These are phyloP conservation scores for Elachura formosa DNA, from an alignment of 2,113 vertebrate genomes.

Conservation along the genomic window DNA sequence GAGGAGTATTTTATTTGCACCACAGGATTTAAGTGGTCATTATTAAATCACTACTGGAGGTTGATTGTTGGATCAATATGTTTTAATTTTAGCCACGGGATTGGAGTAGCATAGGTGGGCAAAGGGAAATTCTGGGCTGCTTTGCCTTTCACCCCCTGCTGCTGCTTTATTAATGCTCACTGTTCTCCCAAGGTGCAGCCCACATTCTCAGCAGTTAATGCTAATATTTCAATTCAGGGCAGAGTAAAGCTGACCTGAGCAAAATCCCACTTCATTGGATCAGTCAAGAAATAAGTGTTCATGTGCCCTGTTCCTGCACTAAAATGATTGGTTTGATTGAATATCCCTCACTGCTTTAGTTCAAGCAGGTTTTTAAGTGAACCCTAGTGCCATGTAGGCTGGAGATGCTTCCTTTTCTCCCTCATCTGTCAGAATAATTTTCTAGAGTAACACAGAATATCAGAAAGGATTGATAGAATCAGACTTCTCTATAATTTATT, in stretches of 20 bases:
- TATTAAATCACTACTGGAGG: background rate
- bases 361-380: background rate
- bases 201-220: background rate
- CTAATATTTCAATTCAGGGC: background rate
- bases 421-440: background rate
- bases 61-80: background rate
- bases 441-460: background rate
- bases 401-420: background rate
- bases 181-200: background rate
- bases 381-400: fast-evolving
- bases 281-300: background rate
- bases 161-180: background rate
- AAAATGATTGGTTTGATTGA: background rate
- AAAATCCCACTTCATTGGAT: background rate
- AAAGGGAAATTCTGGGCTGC: background rate
- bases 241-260: background rate
- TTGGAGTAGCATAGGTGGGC: background rate
- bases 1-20: background rate
- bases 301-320: background rate
- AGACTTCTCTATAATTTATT: background rate
- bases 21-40: background rate
- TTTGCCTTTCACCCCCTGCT: background rate
- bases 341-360: background rate
- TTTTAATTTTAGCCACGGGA: background rate
- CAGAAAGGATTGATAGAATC: background rate